Base-by-base conservation (phyloP, 2,797 vertebrate genomes). In the Sebastes kiyomatsui region DNA sequence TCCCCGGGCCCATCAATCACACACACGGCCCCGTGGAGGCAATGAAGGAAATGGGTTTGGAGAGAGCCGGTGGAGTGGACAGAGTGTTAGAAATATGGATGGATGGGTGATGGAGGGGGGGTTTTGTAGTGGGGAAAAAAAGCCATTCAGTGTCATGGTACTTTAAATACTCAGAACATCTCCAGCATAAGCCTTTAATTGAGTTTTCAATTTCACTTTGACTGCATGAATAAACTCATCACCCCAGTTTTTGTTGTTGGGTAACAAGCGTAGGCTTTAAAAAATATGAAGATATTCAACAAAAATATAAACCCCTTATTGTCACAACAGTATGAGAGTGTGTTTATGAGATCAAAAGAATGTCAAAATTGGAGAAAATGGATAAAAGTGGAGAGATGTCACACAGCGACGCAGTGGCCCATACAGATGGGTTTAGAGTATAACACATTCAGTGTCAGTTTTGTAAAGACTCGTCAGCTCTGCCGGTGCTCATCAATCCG, bases 1-100 rank as follows among this genome's bases (percentile, higher is more conserved):
- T 93, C 90, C 88, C 90, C 30, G 25, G 85, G 79, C 83, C 87
- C 93, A 95, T 96, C 95, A 93, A 94, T 96, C 95, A 94, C 88
- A 70, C 88, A 70, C 66, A 72, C 78, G 6, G 80, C 72, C 67
- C 81, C 8, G 23, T 87, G 75, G 86, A 92, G 70, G 86, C 84
- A 83, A 76, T 71, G 86, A 86, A 85, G 83, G 87, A 93, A 93
- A 94, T 92, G 74, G 88, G 79, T 90, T 90, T 80, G 86, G 86
- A 77, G 77, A 59, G 80, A 87, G 71, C 77, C 12, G 73, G 71
- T 84, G 77, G 78, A 84, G 86, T 88, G 82, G 82, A 85, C 72
- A 74, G 67, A 79, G 67, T 68, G 70, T 62, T 13, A 75, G 84
- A 67, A 83, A 58, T 73, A 71, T 69, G 88, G 88, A 89, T 86